Evolutionary conservation across 92 coral and sea anemone species (phyloP).

Genomic region (Phenganax subtilis): DNA sequence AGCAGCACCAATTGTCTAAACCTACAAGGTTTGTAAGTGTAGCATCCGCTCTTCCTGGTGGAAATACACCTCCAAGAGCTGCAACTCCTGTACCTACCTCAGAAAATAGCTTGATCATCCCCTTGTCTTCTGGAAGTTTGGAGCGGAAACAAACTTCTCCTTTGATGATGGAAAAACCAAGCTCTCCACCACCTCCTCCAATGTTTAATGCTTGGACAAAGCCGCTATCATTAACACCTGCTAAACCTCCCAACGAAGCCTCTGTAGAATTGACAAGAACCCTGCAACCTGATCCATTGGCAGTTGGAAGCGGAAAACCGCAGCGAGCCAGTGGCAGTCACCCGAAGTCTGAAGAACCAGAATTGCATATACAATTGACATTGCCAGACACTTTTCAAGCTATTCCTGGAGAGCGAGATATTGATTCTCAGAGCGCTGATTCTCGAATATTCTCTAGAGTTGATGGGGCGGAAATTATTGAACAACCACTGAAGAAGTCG

Average conservation of each 20-base stretch:
- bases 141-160: constrained; percentile 82
- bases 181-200: constrained; percentile 78
- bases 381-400: constrained; percentile 35
- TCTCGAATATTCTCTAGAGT: constrained; percentile 14
- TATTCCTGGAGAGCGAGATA: constrained; percentile 19
- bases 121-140: constrained; percentile 50
- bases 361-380: constrained; percentile 21
- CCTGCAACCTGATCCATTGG: constrained; percentile 76
- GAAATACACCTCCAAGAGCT: constrained; percentile 54
- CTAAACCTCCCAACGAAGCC: constrained; percentile 67
- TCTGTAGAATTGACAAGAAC: constrained; percentile 55
- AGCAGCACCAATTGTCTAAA: constrained; percentile 69
- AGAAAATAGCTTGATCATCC: constrained; percentile 44
- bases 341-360: constrained; percentile 36
- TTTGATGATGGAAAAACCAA: constrained; percentile 74
- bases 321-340: constrained; percentile 24
- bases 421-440: constrained; percentile 14
- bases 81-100: constrained; percentile 43
- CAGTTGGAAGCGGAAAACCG: constrained; percentile 99
- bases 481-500: background rate
- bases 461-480: background rate
- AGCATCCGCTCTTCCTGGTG: constrained; percentile 49
- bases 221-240: constrained; percentile 86
- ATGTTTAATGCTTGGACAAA: constrained; percentile 96
- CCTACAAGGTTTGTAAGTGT: constrained; percentile 89